phyloP scores from a whole-genome alignment of 1,140 invertebrate species.

The Eciton burchellii region DNA sequence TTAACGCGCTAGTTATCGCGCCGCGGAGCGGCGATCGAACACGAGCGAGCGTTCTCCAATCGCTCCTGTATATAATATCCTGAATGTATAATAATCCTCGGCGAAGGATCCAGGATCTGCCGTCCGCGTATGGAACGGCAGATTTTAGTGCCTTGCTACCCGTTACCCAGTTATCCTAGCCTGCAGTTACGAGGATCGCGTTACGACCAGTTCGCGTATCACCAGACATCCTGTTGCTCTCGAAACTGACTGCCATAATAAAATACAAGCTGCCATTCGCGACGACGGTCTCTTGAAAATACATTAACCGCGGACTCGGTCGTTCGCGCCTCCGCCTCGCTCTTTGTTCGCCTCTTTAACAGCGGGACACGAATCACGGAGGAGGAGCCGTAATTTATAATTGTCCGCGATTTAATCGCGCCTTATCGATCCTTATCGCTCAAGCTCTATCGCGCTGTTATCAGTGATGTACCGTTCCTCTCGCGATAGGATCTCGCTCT shows the following conservation, averaged over 20 bases:
- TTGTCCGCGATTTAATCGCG: neutral
- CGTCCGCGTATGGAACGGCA: conserved; percentile 66
- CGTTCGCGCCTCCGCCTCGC: neutral
- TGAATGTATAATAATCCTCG: conserved; percentile 67
- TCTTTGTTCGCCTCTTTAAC: neutral
- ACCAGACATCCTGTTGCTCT: conserved; percentile 72
- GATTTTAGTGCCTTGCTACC: conserved; percentile 81
- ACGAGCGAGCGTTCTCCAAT: no score
- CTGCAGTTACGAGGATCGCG: conserved; percentile 80
- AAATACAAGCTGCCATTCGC: conserved; percentile 45
- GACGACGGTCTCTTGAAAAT: conserved; percentile 50
- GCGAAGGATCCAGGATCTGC: conserved; percentile 70
- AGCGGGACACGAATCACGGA: neutral
- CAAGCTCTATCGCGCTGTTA: no score
- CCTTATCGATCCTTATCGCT: no score
- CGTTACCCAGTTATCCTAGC: conserved; percentile 83
- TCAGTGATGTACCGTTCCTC: no score
- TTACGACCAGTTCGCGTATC: conserved; percentile 79
- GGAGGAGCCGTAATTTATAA: neutral
- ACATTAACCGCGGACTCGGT: conserved; percentile 29
- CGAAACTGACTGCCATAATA: conserved; percentile 60
- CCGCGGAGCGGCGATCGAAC: conserved; percentile 60
- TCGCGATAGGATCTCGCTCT: no score
- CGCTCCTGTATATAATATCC: conserved; percentile 52
- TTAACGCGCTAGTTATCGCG: conserved; percentile 10